A percentile compares a stretch with the other conserved stretches of the same genome.
Evolutionary conservation across 1,140 invertebrate genomes (phyloP).

Genomic region (Adoxophyes honmai): DNA sequence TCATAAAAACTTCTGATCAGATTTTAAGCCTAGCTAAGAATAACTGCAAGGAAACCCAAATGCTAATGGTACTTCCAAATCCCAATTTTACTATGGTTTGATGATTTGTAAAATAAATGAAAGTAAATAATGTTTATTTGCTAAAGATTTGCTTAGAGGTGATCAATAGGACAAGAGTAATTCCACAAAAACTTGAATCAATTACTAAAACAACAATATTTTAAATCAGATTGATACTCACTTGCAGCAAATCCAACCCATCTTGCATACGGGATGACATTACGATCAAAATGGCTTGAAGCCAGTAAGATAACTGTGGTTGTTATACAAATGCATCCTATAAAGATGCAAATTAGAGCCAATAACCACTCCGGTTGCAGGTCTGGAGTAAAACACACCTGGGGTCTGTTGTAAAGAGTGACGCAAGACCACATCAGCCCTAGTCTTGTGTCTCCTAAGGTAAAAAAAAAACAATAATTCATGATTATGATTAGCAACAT

Average conservation of each 20-base stretch:
- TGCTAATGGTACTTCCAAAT: too few relatives aligned
- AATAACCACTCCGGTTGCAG: slow-evolving; percentile 94
- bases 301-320: slow-evolving; percentile 92
- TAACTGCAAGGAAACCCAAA: too few relatives aligned
- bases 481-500: too few relatives aligned
- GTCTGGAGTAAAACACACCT: slow-evolving; percentile 92
- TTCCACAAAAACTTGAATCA: too few relatives aligned
- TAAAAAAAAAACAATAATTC: slow-evolving; percentile 37
- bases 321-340: slow-evolving; percentile 95
- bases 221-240: slow-evolving; percentile 74
- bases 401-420: slow-evolving; percentile 92
- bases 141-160: too few relatives aligned
- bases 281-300: slow-evolving; percentile 93
- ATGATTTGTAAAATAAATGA: too few relatives aligned
- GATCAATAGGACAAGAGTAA: too few relatives aligned
- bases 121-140: too few relatives aligned
- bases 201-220: too few relatives aligned
- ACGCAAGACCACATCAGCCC: slow-evolving; percentile 96
- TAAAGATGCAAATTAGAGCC: slow-evolving; percentile 93
- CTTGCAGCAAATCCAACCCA: slow-evolving; percentile 97
- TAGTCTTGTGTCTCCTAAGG: slow-evolving; percentile 90
- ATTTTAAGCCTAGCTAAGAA: too few relatives aligned
- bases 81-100: too few relatives aligned
- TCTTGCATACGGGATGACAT: slow-evolving; percentile 93
- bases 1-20: too few relatives aligned